phyloP scores from a whole-genome alignment of 2,797 vertebrate species.

The Alectoris magna region DNA sequence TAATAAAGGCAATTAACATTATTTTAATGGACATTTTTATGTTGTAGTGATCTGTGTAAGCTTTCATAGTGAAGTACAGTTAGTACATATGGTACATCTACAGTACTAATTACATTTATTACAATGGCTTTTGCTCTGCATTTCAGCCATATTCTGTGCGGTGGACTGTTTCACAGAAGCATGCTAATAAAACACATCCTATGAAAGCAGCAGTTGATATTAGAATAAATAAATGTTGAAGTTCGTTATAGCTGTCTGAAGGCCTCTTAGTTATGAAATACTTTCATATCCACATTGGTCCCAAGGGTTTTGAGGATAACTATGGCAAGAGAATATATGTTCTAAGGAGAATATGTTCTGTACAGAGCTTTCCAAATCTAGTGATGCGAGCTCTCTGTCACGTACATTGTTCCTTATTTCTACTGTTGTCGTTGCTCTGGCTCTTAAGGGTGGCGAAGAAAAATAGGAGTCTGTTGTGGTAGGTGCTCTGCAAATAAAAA shows the following conservation, averaged over 20 bases:
- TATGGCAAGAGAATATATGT: conserved; percentile 4
- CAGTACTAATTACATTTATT: conserved; percentile 54
- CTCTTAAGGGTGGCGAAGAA: neutral
- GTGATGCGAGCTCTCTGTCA: neutral
- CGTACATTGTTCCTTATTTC: neutral
- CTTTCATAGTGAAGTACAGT: conserved; percentile 50
- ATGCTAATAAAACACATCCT: conserved; percentile 13
- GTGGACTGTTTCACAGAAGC: conserved; percentile 8
- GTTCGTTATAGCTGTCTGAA: conserved; percentile 63
- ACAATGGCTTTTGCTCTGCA: conserved; percentile 26
- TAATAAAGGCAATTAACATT: conserved; percentile 69
- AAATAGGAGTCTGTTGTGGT: neutral
- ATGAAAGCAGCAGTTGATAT: conserved; percentile 14
- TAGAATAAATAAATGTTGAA: conserved; percentile 65
- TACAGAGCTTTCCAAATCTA: neutral
- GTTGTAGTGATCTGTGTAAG: conserved; percentile 59
- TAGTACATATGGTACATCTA: conserved; percentile 18
- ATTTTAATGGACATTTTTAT: conserved; percentile 70
- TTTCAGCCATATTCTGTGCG: conserved; percentile 33
- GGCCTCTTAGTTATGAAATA: conserved; percentile 62
- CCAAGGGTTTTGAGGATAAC: conserved; percentile 47
- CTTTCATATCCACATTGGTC: neutral
- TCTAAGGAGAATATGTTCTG: neutral
- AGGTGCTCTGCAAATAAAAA: neutral
- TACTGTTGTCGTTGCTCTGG: neutral